phyloP scores from a whole-genome alignment of 2,113 vertebrate genomes.

The Thymallus thymallus region DNA sequence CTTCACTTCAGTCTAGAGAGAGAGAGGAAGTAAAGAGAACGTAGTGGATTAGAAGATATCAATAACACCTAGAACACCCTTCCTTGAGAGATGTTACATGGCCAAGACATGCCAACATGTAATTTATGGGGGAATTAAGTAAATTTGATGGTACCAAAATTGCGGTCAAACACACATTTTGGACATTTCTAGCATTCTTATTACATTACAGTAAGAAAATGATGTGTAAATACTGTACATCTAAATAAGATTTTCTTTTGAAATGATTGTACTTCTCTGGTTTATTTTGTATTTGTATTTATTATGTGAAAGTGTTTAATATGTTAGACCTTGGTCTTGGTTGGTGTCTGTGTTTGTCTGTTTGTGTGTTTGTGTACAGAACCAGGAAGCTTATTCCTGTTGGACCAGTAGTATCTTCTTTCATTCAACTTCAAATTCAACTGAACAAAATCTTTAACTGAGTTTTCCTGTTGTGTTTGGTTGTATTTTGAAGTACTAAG shows the following conservation, averaged over 20 bases:
- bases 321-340: slow-evolving; percentile 30
- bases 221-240: neutral
- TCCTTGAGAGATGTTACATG: neutral
- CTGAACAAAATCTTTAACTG: slow-evolving; percentile 55
- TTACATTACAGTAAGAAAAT: no score
- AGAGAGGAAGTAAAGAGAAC: slow-evolving; percentile 28
- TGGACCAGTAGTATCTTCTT: slow-evolving; percentile 32
- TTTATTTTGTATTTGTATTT: no score
- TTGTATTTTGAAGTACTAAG: slow-evolving; percentile 66
- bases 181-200: neutral
- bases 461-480: slow-evolving; percentile 61
- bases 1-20: slow-evolving; percentile 44
- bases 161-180: neutral
- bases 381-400: slow-evolving; percentile 60
- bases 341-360: slow-evolving; percentile 56
- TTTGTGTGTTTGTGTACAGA: slow-evolving; percentile 40
- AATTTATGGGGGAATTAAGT: neutral
- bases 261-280: neutral
- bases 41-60: neutral
- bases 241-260: neutral
- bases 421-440: slow-evolving; percentile 6
- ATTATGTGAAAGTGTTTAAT: neutral
- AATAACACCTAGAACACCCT: slow-evolving; percentile 29
- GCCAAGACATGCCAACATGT: neutral
- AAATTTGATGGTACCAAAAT: neutral